Evolutionary conservation across 2,797 vertebrate genomes (phyloP).

Genomic region (Crypturellus tataupa): DNA sequence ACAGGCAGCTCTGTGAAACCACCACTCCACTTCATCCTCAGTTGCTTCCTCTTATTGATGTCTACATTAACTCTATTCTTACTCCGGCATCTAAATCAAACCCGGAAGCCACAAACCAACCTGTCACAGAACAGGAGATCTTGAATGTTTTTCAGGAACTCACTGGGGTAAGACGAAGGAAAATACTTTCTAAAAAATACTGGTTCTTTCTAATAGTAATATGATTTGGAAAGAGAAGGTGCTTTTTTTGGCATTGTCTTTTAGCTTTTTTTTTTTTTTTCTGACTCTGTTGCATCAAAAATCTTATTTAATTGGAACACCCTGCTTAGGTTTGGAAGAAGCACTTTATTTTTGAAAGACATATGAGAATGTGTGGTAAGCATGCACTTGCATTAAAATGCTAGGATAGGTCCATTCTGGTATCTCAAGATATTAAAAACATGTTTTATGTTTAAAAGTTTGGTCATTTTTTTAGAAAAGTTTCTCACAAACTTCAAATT

Average conservation of each 20-base stretch:
- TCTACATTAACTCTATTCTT: slow-evolving; percentile 97
- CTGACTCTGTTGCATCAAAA: background rate
- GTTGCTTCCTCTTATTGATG: slow-evolving; percentile 94
- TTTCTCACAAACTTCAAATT: background rate
- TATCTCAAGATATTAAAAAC: background rate
- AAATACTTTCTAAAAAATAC: background rate
- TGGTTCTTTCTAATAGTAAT: background rate
- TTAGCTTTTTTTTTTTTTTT: background rate
- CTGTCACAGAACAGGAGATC: slow-evolving; percentile 97
- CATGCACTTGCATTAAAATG: background rate
- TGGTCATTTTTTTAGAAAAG: no score
- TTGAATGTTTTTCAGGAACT: slow-evolving; percentile 92
- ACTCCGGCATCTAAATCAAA: slow-evolving; percentile 98
- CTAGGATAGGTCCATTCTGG: background rate
- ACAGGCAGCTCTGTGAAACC: slow-evolving; percentile 95
- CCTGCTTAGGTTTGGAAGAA: background rate
- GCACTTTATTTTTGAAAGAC: background rate
- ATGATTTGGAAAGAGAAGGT: background rate
- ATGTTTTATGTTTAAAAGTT: background rate
- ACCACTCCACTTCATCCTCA: slow-evolving; percentile 95
- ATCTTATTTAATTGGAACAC: background rate
- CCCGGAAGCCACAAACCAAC: slow-evolving; percentile 98
- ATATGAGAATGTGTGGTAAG: background rate
- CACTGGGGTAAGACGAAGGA: slow-evolving; percentile 81
- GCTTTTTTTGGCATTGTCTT: background rate